Evolutionary conservation across 2,888 invertebrate species (phyloP), one percentile per base, ranked within the genome.

Genomic region (Caenorhabditis imperialis): DNA sequence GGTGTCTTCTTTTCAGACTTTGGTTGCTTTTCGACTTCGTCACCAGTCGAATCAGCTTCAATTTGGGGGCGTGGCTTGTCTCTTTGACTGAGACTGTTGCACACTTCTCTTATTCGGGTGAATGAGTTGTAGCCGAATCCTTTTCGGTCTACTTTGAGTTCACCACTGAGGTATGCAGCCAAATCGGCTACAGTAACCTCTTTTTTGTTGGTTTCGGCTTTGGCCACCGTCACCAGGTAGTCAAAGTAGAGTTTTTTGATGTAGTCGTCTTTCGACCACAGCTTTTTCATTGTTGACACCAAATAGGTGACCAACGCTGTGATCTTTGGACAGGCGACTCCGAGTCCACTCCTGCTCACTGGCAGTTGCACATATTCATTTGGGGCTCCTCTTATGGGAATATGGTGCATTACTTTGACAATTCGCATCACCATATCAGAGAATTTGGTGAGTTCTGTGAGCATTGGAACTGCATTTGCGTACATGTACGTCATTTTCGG

Each of bases 401-500:
- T 8, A 12, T 12, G 8, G 37, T 35, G 37, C 8, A 35, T 12
- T 8, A 12, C 37, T 35, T 35, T 35, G 12, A 35, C 37, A 12
- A 12, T 12, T 35, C 10, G 10, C 12, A 8, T 8, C 8, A 12
- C 12, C 8, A 35, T 35, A 12, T 35, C 37, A 12, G 37, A 3
- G 18, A 44, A 18, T 3, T 3, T 20, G 3, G 3, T 18, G n/a
- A 44, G 3, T 12, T 20, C 45, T 10, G n/a, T 16, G 3, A 44
- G 23, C 4, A 12, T 10, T 7, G 45, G 45, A 1, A n/a, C 38
- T 1, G 63, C 65, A n/a, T 58, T 42, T 20, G 40, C 27, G 3
- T 40, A 10, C 20, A 42, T 20, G 51, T 44, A 60, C 7, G 37
- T 16, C 12, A 72, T 20, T 16, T 44, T 20, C 0, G 72, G 50